Evolutionary conservation across 2,797 vertebrate species (phyloP).

Genomic region (Linurgus olivaceus): DNA sequence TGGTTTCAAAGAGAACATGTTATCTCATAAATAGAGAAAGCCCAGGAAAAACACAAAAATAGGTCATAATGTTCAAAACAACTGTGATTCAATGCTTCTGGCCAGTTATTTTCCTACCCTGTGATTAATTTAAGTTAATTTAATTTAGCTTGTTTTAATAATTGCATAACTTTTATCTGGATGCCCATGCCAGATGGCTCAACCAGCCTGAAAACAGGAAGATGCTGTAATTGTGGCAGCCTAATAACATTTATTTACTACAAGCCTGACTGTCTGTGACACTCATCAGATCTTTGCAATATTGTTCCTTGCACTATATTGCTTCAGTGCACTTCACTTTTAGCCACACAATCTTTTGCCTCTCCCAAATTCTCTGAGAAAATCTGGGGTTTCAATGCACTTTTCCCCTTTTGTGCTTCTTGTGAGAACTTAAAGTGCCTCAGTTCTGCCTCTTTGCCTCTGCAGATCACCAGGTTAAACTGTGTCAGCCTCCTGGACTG

Average conservation of each 20-base stretch:
- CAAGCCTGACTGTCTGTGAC: neutral
- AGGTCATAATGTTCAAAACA: slow-evolving; percentile 38
- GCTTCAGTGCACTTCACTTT: neutral
- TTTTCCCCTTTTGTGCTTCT: neutral
- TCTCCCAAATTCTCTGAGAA: neutral
- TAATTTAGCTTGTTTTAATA: slow-evolving; percentile 68
- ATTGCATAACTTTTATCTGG: slow-evolving; percentile 46
- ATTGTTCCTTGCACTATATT: neutral
- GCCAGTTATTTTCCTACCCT: slow-evolving; percentile 15
- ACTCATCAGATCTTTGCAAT: neutral
- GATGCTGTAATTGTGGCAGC: slow-evolving; percentile 10
- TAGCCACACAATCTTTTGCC: neutral
- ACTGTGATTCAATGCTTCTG: slow-evolving; percentile 12
- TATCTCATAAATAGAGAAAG: neutral
- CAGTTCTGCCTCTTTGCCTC: neutral
- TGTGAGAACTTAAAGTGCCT: neutral
- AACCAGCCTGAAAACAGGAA: slow-evolving; percentile 14
- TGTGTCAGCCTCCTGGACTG: neutral
- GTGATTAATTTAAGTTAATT: slow-evolving; percentile 69
- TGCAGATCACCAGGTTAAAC: neutral
- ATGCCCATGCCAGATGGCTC: slow-evolving; percentile 31
- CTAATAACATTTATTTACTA: slow-evolving; percentile 57
- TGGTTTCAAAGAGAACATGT: neutral
- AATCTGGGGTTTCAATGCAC: rapidly evolving
- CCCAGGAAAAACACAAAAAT: slow-evolving; percentile 38